phyloP scores from a whole-genome alignment of 2,113 vertebrate species.

The Istiophorus platypterus region DNA sequence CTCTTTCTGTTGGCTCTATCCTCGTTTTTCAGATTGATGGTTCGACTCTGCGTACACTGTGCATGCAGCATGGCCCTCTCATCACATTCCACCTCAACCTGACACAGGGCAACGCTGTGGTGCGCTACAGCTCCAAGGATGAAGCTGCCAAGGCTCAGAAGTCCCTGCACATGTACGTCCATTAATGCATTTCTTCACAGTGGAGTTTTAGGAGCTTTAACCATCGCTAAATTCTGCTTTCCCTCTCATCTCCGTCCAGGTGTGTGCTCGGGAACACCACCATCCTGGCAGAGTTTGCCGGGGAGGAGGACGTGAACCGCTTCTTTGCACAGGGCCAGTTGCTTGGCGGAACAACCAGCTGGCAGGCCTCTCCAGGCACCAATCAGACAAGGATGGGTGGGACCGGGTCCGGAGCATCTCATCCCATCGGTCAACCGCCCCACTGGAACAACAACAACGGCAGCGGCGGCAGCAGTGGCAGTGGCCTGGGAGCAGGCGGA shows the following conservation, averaged over 20 bases:
- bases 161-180: conserved; percentile 94
- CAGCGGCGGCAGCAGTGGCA: conserved; percentile 67
- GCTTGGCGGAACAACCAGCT: conserved; percentile 93
- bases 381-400: conserved; percentile 90
- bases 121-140: conserved; percentile 97
- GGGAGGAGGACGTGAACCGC: conserved; percentile 95
- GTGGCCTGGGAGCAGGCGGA: conserved; percentile 68
- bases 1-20: background rate
- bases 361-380: conserved; percentile 92
- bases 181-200: background rate
- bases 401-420: conserved; percentile 83
- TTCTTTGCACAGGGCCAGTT: conserved; percentile 97
- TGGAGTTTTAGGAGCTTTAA: background rate
- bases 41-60: conserved; percentile 95
- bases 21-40: conserved; percentile 90
- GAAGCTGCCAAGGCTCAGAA: conserved; percentile 98
- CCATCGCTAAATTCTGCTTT: background rate
- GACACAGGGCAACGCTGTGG: conserved; percentile 96
- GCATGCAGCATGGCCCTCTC: conserved; percentile 96
- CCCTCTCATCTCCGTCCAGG: conserved; percentile 74
- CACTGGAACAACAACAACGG: conserved; percentile 92
- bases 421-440: conserved; percentile 87
- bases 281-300: conserved; percentile 96
- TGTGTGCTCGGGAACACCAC: conserved; percentile 97
- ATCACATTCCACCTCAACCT: conserved; percentile 98